phyloP scores from a whole-genome alignment of 2,888 invertebrate genomes.

The Stenotaenia linearis region DNA sequence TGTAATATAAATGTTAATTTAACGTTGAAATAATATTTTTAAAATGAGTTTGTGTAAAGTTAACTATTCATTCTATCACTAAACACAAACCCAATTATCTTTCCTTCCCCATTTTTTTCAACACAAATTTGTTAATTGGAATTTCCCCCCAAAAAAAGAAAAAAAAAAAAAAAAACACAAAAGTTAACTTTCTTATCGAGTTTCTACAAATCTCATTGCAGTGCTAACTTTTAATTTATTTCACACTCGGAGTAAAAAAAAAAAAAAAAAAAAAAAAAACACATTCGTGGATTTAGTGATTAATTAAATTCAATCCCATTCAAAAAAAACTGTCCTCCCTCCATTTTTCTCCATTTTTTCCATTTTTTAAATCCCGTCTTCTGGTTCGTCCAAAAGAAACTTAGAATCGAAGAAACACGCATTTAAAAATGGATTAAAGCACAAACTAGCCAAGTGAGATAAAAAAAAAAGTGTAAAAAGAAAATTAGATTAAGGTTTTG shows the following conservation, averaged over 20 bases:
- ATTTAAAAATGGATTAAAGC: slow-evolving; percentile 24
- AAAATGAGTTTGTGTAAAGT: too few relatives aligned
- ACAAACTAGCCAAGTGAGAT: slow-evolving; percentile 20
- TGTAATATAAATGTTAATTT: too few relatives aligned
- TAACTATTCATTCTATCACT: too few relatives aligned
- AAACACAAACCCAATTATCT: too few relatives aligned
- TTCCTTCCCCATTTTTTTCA: too few relatives aligned
- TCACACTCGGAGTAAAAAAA: too few relatives aligned
- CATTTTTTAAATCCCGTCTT: background rate
- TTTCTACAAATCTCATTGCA: background rate
- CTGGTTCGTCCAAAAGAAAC: background rate
- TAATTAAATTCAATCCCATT: slow-evolving; percentile 6
- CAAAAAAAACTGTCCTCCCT: background rate
- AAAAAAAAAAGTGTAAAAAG: background rate
- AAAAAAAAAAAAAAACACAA: background rate
- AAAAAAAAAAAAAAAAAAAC: background rate
- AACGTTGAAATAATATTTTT: too few relatives aligned
- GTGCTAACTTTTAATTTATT: background rate
- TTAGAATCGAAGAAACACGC: background rate
- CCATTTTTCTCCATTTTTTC: too few relatives aligned
- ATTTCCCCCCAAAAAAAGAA: too few relatives aligned
- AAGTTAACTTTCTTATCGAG: background rate
- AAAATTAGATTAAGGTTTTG: slow-evolving; percentile 19
- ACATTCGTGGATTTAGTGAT: background rate
- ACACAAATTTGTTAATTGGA: too few relatives aligned